Conservation (phyloP, 2,113 vertebrate genomes). For the Mormyrus lacerda region DNA sequence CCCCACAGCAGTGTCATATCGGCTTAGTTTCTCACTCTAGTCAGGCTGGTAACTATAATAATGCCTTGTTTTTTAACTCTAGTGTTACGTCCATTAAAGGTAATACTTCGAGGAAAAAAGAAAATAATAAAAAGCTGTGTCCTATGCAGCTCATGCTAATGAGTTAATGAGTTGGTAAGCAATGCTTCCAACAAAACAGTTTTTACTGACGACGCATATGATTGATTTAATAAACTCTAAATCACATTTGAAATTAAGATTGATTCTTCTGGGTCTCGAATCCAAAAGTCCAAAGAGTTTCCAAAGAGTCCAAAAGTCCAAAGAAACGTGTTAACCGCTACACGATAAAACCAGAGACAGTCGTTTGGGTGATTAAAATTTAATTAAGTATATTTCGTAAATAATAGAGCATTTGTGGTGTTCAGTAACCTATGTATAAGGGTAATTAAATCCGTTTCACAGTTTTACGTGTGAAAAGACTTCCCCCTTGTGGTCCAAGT, state of each 20-base stretch:
- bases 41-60: neutral
- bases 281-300: neutral
- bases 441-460: neutral
- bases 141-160: too few relatives aligned
- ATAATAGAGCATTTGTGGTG: neutral
- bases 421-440: neutral
- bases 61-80: neutral
- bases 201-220: neutral
- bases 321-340: constrained; percentile 99
- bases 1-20: neutral
- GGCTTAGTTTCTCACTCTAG: neutral
- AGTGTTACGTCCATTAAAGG: neutral
- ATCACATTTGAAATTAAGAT: neutral
- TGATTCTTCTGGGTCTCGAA: neutral
- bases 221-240: neutral
- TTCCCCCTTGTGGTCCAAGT: neutral
- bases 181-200: neutral
- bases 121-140: neutral
- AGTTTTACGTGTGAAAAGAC: neutral
- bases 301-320: constrained; percentile 54
- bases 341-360: constrained; percentile 63
- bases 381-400: neutral
- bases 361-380: neutral
- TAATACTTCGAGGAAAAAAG: neutral
- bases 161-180: neutral